Base-by-base conservation (phyloP, 1,140 invertebrate species). In the Drosophila nikananu region DNA sequence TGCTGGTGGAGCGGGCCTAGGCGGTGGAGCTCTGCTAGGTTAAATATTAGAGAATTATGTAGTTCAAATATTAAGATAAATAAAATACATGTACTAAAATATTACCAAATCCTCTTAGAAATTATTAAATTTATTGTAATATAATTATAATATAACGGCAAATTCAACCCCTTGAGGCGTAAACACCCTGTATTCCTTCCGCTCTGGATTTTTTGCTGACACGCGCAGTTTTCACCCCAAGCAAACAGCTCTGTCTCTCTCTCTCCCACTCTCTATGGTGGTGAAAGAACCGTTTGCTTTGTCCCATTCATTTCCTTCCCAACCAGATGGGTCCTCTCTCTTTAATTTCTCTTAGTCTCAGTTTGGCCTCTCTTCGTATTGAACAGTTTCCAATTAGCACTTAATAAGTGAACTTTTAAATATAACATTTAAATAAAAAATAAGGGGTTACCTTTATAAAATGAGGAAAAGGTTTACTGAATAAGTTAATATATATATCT, bases 161-260 rank as follows among this genome's bases (percentile, higher is more conserved):
- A 46, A n/a, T 30, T 2, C 4, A 19, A 49, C 25, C 19, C 13
- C 15, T 13, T 5, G 4, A 6, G 25, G 21, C 12, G 17, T 8
- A 58, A 30, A 3, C 83, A 87, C 83, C 83, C 83, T 87, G 83
- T 87, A 83, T 80, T 48, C 35, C 5, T 8, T 25, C 5, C 6
- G 42, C 51, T 72, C 81, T 60, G 58, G 25, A 41, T 52, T 57
- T 77, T 83, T 23, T 68, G 82, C 82, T 91, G 86, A 91, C 86
- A 86, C 83, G 80, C 80, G 86, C 86, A 91, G 46, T 76, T 81
- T 74, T 46, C 71, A 77, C 83, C 86, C 81, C 77, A 73, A 48
- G 65, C 27, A 23, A 41, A 57, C 51, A 37, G 21, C 44, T 60
- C 39, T 48, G 21, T 35, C 68, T 39, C 37, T 30, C 51, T 39